These are phyloP conservation scores for Nothoprocta pentlandii DNA, from an alignment of 2,113 vertebrate species.

Conservation along the genomic window DNA sequence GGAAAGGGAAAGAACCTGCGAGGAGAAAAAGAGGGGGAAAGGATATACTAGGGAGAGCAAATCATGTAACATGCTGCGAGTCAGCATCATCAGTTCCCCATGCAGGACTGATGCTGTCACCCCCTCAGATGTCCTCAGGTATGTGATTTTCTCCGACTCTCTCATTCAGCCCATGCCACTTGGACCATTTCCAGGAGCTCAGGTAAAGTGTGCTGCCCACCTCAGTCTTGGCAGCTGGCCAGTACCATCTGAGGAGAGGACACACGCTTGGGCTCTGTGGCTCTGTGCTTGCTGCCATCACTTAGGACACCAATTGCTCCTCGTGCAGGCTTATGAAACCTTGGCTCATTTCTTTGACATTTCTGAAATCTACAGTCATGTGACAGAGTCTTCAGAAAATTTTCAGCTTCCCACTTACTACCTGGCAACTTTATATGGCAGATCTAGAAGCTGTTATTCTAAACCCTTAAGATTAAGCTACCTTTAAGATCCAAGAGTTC, in stretches of 20 bases:
- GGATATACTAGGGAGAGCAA: too few species aligned
- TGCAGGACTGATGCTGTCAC: background rate
- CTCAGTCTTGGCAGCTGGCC: background rate
- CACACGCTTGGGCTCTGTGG: background rate
- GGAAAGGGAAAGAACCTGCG: background rate
- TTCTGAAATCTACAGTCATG: background rate
- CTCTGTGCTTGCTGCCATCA: background rate
- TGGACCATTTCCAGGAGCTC: too few species aligned
- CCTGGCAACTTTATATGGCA: background rate
- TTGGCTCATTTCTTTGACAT: background rate
- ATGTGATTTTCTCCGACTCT: accelerated
- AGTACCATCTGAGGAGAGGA: background rate
- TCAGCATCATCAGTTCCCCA: background rate
- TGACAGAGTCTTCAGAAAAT: background rate
- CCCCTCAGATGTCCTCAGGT: accelerated
- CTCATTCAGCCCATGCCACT: background rate
- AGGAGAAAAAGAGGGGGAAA: background rate
- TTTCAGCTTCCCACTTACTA: background rate
- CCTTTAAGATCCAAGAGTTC: background rate
- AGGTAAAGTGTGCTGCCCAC: background rate
- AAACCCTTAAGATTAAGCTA: background rate
- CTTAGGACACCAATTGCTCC: background rate
- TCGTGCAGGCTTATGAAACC: background rate
- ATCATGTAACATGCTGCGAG: background rate
- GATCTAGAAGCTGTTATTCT: background rate